Conservation (phyloP, 2,113 vertebrate species). For the Probosciger aterrimus region DNA sequence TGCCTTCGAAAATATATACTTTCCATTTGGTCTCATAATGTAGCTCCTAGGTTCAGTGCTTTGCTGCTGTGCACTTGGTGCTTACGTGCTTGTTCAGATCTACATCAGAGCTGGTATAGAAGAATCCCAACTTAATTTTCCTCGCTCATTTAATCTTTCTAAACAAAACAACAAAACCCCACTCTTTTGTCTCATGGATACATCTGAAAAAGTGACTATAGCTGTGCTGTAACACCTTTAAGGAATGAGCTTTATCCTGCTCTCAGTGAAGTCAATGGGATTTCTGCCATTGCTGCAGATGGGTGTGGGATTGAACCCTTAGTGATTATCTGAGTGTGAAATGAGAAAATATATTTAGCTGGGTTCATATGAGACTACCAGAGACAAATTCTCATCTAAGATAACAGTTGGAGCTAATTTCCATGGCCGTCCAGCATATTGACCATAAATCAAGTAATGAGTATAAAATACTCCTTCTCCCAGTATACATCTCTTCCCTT, state of each 20-base stretch:
- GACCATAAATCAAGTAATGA: background rate
- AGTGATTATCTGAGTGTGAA: conserved; percentile 45
- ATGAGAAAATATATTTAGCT: conserved; percentile 45
- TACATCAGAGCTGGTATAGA: background rate
- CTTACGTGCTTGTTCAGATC: background rate
- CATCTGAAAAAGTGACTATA: background rate
- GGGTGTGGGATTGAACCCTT: conserved; percentile 31
- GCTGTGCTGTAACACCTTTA: background rate
- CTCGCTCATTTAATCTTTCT: background rate
- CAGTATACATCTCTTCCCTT: background rate
- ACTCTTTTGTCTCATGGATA: background rate
- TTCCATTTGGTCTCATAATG: background rate
- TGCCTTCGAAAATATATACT: background rate
- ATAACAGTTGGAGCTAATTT: conserved; percentile 10
- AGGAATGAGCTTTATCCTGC: background rate
- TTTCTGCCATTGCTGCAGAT: conserved; percentile 52
- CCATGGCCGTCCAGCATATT: background rate
- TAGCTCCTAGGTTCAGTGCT: fast-evolving
- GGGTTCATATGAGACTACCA: conserved; percentile 22
- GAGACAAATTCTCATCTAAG: background rate
- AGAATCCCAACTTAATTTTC: background rate
- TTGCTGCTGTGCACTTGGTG: background rate
- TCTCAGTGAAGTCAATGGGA: conserved; percentile 6
- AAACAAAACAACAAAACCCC: background rate
- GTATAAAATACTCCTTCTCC: background rate